Base-by-base conservation (phyloP, 2,113 vertebrate species). In the Theristicus caerulescens region DNA sequence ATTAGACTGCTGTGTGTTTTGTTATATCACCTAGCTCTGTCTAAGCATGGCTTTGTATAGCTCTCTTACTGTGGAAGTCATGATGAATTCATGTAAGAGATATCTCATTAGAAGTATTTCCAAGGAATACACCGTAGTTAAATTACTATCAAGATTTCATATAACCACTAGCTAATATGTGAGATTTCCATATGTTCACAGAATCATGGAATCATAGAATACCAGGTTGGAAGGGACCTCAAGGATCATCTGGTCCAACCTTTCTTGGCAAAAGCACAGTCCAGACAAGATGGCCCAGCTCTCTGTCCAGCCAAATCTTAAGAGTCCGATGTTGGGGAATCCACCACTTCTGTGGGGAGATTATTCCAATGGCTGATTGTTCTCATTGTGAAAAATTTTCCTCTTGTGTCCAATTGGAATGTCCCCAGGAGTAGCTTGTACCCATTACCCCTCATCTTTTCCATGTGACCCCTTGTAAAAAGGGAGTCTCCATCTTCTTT, bases 21-120 rank as follows among this genome's bases (percentile, higher is more conserved):
- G 34, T 88, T 88, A 80, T 34, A 89, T 94, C 82, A 54, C 66
- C 40, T 83, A 44, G 34, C 88, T 97, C 83, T 95, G 82, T 86
- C 82, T 95, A 79, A 94, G 89, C 59, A 19, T 80, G 77, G 87
- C 61, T 97, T 77, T 77, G 47, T 81, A 62, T 92, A 83, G 88
- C 65, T 85, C 57, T 88, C 55, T 86, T 85, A 38, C 8, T 54
- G 51, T 87, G 88, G 71, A 95, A 95, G 83, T 66, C 10, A 5
- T 21, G 69, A 74, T 90, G 54, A 89, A 64, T 82, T 80, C 14
- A 25, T 93, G 34, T 58, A 55, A 55, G 85, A 85, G 49, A 82
- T 51, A 92, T 5, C 82, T 62, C 54, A 72, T 36, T 46, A 78
- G 54, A 93, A 84, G 14, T 70, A 57, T 46, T 96, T 88, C 76